Evolutionary conservation across 2,113 vertebrate genomes (phyloP).

Genomic region (Petrocephalus microphthalmus): DNA sequence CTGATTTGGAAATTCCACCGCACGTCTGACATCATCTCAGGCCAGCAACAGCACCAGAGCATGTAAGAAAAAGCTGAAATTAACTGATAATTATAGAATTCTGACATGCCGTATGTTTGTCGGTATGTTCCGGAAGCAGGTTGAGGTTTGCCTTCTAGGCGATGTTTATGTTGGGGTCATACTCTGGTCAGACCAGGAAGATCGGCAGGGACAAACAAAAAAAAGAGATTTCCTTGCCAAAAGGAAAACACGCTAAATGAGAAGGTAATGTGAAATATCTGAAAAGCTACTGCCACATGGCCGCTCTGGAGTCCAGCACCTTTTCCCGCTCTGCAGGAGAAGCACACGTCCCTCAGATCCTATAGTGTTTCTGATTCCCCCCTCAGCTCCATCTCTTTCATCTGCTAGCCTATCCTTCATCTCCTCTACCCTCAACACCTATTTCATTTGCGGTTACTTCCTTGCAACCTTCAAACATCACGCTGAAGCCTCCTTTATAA

Average conservation of each 20-base stretch:
- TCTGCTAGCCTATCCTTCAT: not conserved
- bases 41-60: not conserved
- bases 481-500: not conserved
- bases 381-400: not conserved
- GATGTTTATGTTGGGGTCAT: not conserved
- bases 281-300: not conserved
- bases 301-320: not conserved
- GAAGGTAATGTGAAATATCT: not conserved
- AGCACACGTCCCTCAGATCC: not conserved
- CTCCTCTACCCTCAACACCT: slow-evolving; percentile 5
- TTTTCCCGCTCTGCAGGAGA: not conserved
- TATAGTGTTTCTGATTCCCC: not conserved
- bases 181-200: not conserved
- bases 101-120: not conserved
- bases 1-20: not conserved
- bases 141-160: not conserved
- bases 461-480: not conserved
- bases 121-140: not conserved
- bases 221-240: not conserved
- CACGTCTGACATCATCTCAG: not conserved
- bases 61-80: not conserved
- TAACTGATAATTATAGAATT: not conserved
- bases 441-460: slow-evolving; percentile 5
- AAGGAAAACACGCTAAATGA: not conserved
- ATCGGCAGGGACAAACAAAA: not conserved